Percentiles rank a stretch among this genome's conserved stretches.
Conservation (phyloP, 2,113 vertebrate species). For the cat (Felis catus) region F.catus_Fca126_mat1.0 CM031424.1:25956501-25957000, state of each 20-base stretch:
- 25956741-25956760: background rate
- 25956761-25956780: background rate
- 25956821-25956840: background rate
- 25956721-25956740: background rate
- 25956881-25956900: background rate
- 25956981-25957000: background rate
- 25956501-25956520: background rate
- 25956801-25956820: background rate
- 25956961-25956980: background rate
- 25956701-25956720: background rate
- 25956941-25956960: background rate
- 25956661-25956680: background rate
- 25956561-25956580: background rate
- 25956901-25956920: background rate
- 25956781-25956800: background rate
- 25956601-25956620: background rate
- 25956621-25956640: background rate
- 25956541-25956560: background rate
- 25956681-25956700: background rate
- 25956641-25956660: constrained; percentile 29
- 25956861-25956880: background rate
- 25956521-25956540: background rate
- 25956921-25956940: background rate
- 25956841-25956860: background rate
- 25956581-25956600: background rate